Base-by-base conservation (phyloP, 1,140 invertebrate genomes). In the Acyrthosiphon pisum region DNA sequence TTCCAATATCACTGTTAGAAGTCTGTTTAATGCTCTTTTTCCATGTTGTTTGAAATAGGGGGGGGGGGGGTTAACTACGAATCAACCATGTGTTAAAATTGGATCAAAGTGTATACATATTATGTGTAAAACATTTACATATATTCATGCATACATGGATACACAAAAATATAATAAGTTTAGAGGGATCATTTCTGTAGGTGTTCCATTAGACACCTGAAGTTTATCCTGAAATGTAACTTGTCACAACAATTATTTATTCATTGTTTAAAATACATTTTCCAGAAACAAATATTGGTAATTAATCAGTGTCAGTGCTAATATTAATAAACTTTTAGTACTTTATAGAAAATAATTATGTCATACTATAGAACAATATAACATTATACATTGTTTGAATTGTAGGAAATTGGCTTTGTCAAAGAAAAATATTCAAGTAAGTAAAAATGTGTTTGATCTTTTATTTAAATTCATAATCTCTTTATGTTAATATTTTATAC, bases 231-330 rank as follows among this genome's bases (percentile, higher is more conserved):
- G 91, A 93, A 93, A 93, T 93, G 30, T 44, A 93, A 84, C 91
- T 93, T 86, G n/a, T 53, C 53, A 93, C 90, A 93, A 93, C 44
- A 93, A 90, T 90, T 90, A 90, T 90, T 90, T 26, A 90, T 90
- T 68, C 53, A 68, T 68, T 90, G 26, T 53, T 56, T 56, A 37
- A 90, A 68, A 68, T 22, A 90, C 6, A 60, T 90, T 60, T 41
- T 41, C 30, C 3, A 44, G 22, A 41, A 26, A 56, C 41, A 60
- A 53, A 23, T n/a, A 68, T 44, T 18, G 14, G 53, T 44, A 0
- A 30, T 56, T 44, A 7, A 26, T 60, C 56, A 68, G 89, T 90
- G 89, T 37, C 89, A 90, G 89, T 90, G 89, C 23, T 50, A 37
- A 89, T 23, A 37, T 26, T 37, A 37, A 89, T 56, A 41, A 89